Percentiles rank a stretch among this genome's conserved stretches.
Conservation (phyloP, 2,797 vertebrate species). For the Semotilus atromaculatus region DNA sequence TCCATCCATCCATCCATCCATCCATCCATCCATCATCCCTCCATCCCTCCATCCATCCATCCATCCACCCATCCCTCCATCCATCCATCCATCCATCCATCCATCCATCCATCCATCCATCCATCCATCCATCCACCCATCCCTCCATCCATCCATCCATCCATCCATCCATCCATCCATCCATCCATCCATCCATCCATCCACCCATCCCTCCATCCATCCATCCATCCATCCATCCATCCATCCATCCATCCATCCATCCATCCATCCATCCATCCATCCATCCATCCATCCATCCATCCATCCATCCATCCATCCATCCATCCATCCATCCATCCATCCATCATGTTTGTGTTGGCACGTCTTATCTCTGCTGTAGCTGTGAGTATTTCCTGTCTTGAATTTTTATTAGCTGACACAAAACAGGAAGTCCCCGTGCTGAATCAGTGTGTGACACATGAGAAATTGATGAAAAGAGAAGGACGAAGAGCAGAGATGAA, state of each 20-base stretch:
- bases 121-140: not conserved
- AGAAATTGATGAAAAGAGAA: constrained; percentile 46
- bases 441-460: constrained; percentile 29
- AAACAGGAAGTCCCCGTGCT: constrained; percentile 38
- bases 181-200: accelerated
- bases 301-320: not conserved
- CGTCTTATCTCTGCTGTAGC: not conserved
- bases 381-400: constrained; percentile 13
- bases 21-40: accelerated
- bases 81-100: not conserved
- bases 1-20: not conserved
- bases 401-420: constrained; percentile 48
- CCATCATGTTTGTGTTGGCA: not conserved
- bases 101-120: not conserved
- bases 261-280: not conserved
- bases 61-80: accelerated
- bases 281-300: not conserved
- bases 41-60: accelerated
- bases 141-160: not conserved
- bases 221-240: not conserved
- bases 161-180: accelerated
- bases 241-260: accelerated
- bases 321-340: not conserved
- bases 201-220: accelerated
- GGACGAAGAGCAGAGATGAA: constrained; percentile 36